Evolutionary conservation across 1,140 invertebrate genomes (phyloP), one percentile per base, ranked within the genome.

Genomic region (Brachionus koreanus): DNA sequence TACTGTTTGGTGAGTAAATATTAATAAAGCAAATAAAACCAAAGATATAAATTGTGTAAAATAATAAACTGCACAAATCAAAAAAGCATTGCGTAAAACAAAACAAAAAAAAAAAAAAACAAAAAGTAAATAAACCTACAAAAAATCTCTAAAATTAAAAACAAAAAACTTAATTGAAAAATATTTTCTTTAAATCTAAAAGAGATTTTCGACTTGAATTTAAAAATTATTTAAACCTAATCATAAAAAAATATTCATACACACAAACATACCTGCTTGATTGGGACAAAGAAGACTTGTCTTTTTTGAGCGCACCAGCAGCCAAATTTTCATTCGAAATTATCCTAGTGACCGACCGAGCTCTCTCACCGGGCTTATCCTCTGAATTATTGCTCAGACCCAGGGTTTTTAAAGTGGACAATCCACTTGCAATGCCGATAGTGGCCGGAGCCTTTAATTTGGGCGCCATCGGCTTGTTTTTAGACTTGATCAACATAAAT

Each of bases 401-500:
- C 23, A 77, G 23, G 3, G 9, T 37, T 57, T 65, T 79, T 9
- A 79, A n/a, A 9, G 76, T 43, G 3, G 49, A 65, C 16, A 61
- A 16, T 39, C 76, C 76, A 65, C 35, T 65, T 5, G 61, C 19
- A 7, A 79, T 33, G 5, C 76, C 76, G 23, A 79, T 79, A 9
- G 76, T 79, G 7, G 76, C 76, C 10, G 61, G 57, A 29, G 33
- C 13, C 9, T 61, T 79, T 29, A 65, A 43, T 79, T 65, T 57
- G 7, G 76, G 76, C 2, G 76, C 76, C 35, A 79, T 79, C 39
- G 76, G 76, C 33, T 79, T 79, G 12, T 37, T 79, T 61, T 79
- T 79, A 4, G 76, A 57, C 19, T 12, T 65, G 4, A 2, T 37
- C 16, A 39, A 13, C 37, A 42, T 0, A 3, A 61, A 4, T 35